Evolutionary conservation across 2,797 vertebrate genomes (phyloP).

Genomic region (Ispidina picta): DNA sequence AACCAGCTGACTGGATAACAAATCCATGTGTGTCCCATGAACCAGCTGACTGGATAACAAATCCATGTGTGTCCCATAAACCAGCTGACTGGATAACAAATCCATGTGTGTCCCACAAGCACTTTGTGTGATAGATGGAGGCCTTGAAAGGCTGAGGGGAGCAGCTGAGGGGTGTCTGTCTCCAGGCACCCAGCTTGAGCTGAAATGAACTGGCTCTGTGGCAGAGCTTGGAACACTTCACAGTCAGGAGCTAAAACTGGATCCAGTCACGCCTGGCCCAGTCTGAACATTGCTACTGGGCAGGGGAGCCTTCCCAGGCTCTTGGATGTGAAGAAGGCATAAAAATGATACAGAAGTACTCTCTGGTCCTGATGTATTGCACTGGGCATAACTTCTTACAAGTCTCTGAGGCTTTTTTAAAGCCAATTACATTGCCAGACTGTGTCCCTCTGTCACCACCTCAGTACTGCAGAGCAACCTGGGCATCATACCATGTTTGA

Average conservation of each 20-base stretch:
- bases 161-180: not conserved
- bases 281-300: not conserved
- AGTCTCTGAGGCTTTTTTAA: not conserved
- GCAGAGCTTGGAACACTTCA: not conserved
- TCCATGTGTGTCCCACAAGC: not conserved
- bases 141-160: not conserved
- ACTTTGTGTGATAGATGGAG: not conserved
- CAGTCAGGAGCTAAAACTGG: not conserved
- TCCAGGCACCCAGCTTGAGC: not conserved
- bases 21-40: no score
- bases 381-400: fast-evolving
- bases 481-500: not conserved
- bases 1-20: not conserved
- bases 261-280: not conserved
- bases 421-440: not conserved
- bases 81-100: not conserved
- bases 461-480: not conserved
- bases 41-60: not conserved
- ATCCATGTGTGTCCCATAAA: no score
- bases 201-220: not conserved
- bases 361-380: not conserved
- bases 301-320: not conserved
- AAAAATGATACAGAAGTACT: not conserved
- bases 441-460: not conserved
- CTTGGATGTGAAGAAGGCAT: not conserved